Evolutionary conservation across 1,140 invertebrate genomes (phyloP).

Genomic region (Aphidius ervi): DNA sequence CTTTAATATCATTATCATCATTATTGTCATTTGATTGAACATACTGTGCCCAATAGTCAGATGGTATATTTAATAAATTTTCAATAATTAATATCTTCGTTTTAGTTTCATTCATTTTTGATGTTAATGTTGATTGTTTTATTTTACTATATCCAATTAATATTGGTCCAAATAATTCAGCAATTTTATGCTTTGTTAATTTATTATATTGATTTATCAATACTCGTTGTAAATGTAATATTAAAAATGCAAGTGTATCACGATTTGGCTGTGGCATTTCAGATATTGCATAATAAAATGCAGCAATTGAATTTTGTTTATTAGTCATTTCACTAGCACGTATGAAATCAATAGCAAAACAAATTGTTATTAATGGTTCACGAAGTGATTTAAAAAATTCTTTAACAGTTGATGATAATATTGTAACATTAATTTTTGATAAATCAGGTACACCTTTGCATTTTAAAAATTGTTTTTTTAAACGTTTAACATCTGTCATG

Average conservation of each 20-base stretch:
- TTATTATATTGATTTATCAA: constrained; percentile 66
- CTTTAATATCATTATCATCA: constrained; percentile 33
- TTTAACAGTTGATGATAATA: constrained; percentile 82
- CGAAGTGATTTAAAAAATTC: constrained; percentile 69
- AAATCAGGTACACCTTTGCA: constrained; percentile 73
- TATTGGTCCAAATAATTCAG: constrained; percentile 81
- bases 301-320: constrained; percentile 54
- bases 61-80: constrained; percentile 60
- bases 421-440: constrained; percentile 69
- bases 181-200: constrained; percentile 74
- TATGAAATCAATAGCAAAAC: constrained; percentile 73
- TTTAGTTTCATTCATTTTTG: constrained; percentile 61
- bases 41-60: constrained; percentile 65
- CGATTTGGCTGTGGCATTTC: constrained; percentile 78
- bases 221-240: constrained; percentile 79
- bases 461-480: constrained; percentile 78
- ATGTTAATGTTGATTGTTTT: constrained; percentile 58
- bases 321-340: constrained; percentile 60
- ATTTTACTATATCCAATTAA: constrained; percentile 73
- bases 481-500: constrained; percentile 75
- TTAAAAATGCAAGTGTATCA: constrained; percentile 81
- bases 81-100: constrained; percentile 65
- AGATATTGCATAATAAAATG: constrained; percentile 64
- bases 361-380: constrained; percentile 77
- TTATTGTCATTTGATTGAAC: constrained; percentile 46